Conservation (phyloP, 2,797 vertebrate genomes). For the Neosalanx taihuensis region DNA sequence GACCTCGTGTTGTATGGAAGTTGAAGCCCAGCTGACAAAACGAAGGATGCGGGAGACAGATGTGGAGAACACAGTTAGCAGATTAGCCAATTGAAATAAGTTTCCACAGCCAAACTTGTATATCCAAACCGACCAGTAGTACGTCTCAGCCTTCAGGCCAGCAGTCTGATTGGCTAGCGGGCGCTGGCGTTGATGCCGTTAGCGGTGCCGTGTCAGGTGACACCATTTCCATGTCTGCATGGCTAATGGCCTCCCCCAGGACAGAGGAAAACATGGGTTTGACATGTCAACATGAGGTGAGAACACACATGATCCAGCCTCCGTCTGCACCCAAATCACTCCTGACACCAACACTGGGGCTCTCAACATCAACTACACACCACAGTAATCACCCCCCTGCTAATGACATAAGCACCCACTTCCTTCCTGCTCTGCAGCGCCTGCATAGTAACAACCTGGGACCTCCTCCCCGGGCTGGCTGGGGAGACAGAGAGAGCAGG, state of each 20-base stretch:
- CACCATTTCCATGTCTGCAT: constrained; percentile 76
- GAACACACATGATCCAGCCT: constrained; percentile 79
- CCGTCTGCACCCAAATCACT: constrained; percentile 66
- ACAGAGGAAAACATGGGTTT: constrained; percentile 65
- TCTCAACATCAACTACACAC: constrained; percentile 71
- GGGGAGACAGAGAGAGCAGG: constrained; percentile 31
- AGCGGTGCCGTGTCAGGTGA: constrained; percentile 75
- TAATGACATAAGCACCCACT: constrained; percentile 75
- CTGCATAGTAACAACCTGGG: constrained; percentile 16
- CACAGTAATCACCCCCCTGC: constrained; percentile 69
- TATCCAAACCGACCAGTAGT: too few species aligned
- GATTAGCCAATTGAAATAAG: too few species aligned
- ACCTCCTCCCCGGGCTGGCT: constrained; percentile 51
- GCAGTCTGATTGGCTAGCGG: constrained; percentile 42
- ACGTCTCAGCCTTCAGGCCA: too few species aligned
- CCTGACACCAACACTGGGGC: constrained; percentile 75
- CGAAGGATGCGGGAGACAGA: too few species aligned
- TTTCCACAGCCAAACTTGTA: too few species aligned
- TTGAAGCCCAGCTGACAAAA: too few species aligned
- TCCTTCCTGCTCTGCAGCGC: constrained; percentile 61
- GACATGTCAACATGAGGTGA: constrained; percentile 74
- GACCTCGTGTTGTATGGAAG: too few species aligned
- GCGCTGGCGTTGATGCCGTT: constrained; percentile 65
- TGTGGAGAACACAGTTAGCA: background rate
- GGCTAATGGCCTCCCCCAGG: constrained; percentile 72